Evolutionary conservation across 2,888 invertebrate species (phyloP).

Genomic region (Sipha maydis): DNA sequence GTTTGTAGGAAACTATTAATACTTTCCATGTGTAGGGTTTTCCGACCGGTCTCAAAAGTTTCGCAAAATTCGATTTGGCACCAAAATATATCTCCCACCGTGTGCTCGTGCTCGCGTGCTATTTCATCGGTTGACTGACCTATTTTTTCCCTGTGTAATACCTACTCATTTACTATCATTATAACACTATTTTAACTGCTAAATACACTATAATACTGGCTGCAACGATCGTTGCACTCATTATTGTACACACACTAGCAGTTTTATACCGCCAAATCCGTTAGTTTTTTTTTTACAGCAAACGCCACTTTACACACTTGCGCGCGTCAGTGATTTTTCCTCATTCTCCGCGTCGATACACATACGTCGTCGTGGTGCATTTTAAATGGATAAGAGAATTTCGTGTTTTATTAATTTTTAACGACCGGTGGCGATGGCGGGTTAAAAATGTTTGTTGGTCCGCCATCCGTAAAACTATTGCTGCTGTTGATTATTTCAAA

Average conservation of each 20-base stretch:
- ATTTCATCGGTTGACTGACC: constrained; percentile 21
- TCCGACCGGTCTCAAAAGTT: background rate
- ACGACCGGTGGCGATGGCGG: background rate
- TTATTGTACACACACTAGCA: background rate
- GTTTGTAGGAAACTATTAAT: background rate
- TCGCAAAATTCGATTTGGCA: constrained; percentile 13
- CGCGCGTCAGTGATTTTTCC: background rate
- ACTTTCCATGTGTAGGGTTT: background rate
- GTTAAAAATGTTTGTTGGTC: constrained; percentile 48
- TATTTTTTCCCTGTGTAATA: background rate
- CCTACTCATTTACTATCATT: background rate
- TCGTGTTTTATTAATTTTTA: constrained; percentile 44
- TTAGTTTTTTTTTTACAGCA: background rate
- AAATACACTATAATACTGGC: background rate
- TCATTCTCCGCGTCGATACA: constrained; percentile 1
- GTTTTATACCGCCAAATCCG: background rate
- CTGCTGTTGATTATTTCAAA: constrained; percentile 53
- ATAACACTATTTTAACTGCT: background rate
- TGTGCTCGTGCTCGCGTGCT: background rate
- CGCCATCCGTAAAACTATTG: constrained; percentile 61
- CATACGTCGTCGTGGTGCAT: background rate
- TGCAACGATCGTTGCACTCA: background rate
- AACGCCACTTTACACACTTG: background rate
- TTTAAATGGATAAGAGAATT: constrained; percentile 31
- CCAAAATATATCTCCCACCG: background rate